phyloP scores from a whole-genome alignment of 30 jellyfish, hydroid and myxozoan genomes.

The Chrysaora quinquecirrha region DNA sequence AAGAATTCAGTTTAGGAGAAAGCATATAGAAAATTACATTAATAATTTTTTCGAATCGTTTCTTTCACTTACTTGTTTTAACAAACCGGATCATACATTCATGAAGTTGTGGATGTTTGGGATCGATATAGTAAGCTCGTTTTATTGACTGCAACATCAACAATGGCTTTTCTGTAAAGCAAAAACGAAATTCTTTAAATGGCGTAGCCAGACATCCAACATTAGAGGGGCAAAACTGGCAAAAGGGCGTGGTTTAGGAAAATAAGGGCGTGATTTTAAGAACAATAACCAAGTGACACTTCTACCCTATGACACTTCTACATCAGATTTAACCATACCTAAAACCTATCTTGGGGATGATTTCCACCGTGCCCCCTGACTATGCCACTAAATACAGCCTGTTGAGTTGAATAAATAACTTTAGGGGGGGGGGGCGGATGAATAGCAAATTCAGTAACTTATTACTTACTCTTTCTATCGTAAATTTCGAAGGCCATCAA shows the following conservation, averaged over 20 bases:
- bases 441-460: not conserved
- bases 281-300: not conserved
- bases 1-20: too few relatives aligned
- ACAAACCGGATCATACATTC: slow-evolving; percentile 86
- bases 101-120: slow-evolving; percentile 79
- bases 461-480: slow-evolving; percentile 79
- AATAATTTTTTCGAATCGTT: too few relatives aligned
- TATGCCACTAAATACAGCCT: too few relatives aligned
- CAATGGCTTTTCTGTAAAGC: slow-evolving; percentile 80
- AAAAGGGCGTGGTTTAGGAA: too few relatives aligned
- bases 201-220: too few relatives aligned
- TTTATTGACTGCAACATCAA: slow-evolving; percentile 92
- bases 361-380: too few relatives aligned
- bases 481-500: slow-evolving; percentile 94
- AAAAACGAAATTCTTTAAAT: too few relatives aligned
- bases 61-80: slow-evolving; percentile 73
- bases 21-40: too few relatives aligned
- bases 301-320: not conserved
- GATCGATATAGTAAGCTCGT: slow-evolving; percentile 71
- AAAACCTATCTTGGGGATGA: not conserved
- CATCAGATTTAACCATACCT: not conserved
- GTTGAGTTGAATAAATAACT: too few relatives aligned
- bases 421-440: not conserved
- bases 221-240: not conserved
- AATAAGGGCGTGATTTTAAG: too few relatives aligned